Evolutionary conservation across 2,888 invertebrate genomes (phyloP).

Genomic region (Drosophila antonietae): DNA sequence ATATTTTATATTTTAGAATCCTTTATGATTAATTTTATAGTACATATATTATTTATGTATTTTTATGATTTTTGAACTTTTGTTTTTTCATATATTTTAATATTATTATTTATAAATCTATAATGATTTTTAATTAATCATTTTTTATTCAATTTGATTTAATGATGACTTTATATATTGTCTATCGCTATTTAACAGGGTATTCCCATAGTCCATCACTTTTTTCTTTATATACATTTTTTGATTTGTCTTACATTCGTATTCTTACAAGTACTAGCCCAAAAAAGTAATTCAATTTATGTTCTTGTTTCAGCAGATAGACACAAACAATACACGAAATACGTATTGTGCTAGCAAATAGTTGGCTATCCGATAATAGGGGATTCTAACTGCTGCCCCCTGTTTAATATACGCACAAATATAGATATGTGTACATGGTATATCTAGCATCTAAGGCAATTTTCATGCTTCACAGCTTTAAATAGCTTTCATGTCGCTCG

Average conservation of each 20-base stretch:
- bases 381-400: neutral
- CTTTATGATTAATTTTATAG: too few relatives aligned
- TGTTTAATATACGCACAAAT: too few relatives aligned
- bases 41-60: too few relatives aligned
- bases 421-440: neutral
- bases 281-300: slow-evolving; percentile 61
- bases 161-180: too few relatives aligned
- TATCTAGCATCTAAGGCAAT: slow-evolving; percentile 42
- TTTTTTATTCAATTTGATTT: neutral
- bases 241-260: slow-evolving; percentile 27
- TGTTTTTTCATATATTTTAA: neutral
- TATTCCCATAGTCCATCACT: slow-evolving; percentile 4
- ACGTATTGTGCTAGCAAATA: slow-evolving; percentile 11
- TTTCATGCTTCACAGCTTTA: slow-evolving; percentile 54
- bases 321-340: slow-evolving; percentile 21
- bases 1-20: too few relatives aligned
- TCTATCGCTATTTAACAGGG: neutral
- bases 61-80: too few relatives aligned
- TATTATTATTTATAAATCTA: neutral
- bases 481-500: slow-evolving; percentile 20
- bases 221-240: neutral
- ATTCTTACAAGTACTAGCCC: slow-evolving; percentile 48
- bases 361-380: slow-evolving; percentile 25
- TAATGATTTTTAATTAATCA: neutral
- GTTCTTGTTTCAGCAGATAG: slow-evolving; percentile 26